Conservation (phyloP, 2,113 vertebrate genomes). For the Calidris pygmaea region DNA sequence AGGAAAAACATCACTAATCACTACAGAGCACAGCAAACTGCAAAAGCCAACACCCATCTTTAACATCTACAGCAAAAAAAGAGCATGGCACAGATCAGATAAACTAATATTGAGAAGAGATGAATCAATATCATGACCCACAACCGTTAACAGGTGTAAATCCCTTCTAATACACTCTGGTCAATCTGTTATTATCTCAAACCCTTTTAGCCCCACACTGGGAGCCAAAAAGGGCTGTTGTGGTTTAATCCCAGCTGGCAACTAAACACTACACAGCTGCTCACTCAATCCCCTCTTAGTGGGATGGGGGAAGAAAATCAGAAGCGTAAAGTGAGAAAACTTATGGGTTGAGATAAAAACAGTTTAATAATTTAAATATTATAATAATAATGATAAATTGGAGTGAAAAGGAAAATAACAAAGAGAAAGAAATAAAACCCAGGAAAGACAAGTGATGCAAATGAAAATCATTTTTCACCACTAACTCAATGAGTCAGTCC, state of each 20-base stretch:
- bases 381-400: neutral
- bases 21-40: neutral
- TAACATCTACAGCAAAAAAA: neutral
- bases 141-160: neutral
- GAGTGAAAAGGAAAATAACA: neutral
- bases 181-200: neutral
- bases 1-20: neutral
- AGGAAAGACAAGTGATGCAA: neutral
- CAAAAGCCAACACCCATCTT: neutral
- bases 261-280: neutral
- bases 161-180: neutral
- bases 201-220: neutral
- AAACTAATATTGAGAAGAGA: neutral
- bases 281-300: neutral
- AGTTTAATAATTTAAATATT: neutral
- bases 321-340: neutral
- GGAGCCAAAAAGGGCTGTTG: neutral
- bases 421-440: neutral
- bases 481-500: neutral
- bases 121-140: neutral
- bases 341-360: too few relatives aligned
- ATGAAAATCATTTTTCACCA: neutral
- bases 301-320: neutral
- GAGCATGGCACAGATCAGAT: neutral
- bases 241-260: neutral